Base-by-base conservation (phyloP, 2,797 vertebrate species). In the Miopithecus talapoin region DNA sequence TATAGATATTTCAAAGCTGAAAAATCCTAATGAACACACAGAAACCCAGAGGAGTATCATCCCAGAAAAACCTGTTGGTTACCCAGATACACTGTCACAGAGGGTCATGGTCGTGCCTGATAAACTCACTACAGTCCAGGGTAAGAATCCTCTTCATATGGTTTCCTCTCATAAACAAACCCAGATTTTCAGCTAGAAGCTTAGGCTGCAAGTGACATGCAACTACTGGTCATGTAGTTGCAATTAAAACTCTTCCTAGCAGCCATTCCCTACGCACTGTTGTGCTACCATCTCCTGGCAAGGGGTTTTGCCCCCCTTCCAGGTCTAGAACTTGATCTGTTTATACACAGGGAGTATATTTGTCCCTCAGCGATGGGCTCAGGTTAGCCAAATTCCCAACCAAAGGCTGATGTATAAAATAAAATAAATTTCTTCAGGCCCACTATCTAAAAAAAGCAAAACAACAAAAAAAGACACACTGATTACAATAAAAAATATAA, bases 181-280 rank as follows among this genome's bases (percentile, higher is more conserved):
- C 12, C 5, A 41, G n/a, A 70, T 59, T 83, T 89, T 94, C 11
- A 79, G 3, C 68, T 61, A 61, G n/a, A 83, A 84, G 19, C 36
- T 81, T 88, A 68, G 5, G 26, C 53, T 74, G 21, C 30, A 86
- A 46, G 39, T 39, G 17, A 33, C 3, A 14, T 12, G 61, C 48
- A 88, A 81, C 22, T 55, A n/a, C 24, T 80, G n/a, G 19, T 26
- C 17, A 1, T 33, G 19, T 17, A 28, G 26, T 7, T 86, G 39
- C 4, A 75, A 33, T 22, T 30, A 4, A 74, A 68, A 55, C 4
- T 30, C 19, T 92, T 79, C 11, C 46, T 83, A 36, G 24, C 55
- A 19, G 39, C 1, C 1, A 33, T 46, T 48, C 12, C 22, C 1
- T 36, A 59, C 0, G 19, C 17, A 46, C 5, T 39, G 0, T 7